These are phyloP conservation scores for Terrapene triunguis DNA, from an alignment of 2,113 vertebrate species.

Conservation along the genomic window DNA sequence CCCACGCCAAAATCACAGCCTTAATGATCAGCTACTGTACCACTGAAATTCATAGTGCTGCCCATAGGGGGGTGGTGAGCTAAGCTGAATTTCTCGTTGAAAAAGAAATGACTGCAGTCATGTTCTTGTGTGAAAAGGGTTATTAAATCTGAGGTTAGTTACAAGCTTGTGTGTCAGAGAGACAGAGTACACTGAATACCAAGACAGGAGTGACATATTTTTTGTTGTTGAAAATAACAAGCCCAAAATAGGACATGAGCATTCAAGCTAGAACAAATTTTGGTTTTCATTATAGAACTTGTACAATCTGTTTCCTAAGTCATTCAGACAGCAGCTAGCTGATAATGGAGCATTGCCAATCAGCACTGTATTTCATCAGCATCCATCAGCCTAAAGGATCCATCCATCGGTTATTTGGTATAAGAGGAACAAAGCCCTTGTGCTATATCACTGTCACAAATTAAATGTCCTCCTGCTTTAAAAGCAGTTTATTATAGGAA, in stretches of 20 bases:
- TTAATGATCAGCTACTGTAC: not conserved
- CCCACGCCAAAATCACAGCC: no score
- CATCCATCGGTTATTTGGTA: not conserved
- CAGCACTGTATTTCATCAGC: not conserved
- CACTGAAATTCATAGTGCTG: not conserved
- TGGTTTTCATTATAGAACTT: not conserved
- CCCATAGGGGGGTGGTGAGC: no score
- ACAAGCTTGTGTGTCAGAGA: not conserved
- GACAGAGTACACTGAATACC: not conserved
- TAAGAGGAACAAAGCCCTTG: not conserved
- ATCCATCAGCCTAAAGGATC: not conserved
- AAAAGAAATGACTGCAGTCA: not conserved
- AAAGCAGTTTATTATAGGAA: not conserved
- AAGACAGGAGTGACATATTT: not conserved
- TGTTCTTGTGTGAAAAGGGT: not conserved
- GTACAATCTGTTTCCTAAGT: not conserved
- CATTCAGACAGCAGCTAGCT: not conserved
- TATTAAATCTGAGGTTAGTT: not conserved
- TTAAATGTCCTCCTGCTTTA: not conserved
- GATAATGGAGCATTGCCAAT: not conserved
- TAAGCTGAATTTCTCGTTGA: no score
- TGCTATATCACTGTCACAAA: not conserved
- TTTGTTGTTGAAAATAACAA: not conserved
- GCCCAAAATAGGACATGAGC: not conserved
- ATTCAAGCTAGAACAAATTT: not conserved